Conservation (phyloP, 1,140 invertebrate genomes). For the Drosophila quadrilineata region DNA sequence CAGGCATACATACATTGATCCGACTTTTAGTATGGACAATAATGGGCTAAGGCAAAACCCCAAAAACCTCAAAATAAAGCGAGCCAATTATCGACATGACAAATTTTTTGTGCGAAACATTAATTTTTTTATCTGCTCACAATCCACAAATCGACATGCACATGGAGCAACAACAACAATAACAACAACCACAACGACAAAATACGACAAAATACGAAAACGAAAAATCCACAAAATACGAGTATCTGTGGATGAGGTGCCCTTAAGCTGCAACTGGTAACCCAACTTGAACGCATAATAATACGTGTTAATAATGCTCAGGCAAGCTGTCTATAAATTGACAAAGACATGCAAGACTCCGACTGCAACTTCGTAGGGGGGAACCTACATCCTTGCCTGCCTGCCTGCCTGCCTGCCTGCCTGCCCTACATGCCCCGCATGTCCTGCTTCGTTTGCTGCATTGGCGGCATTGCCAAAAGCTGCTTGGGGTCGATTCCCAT, state of each 20-base stretch:
- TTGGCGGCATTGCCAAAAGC: conserved; percentile 63
- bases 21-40: conserved; percentile 13
- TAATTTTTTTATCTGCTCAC: conserved; percentile 48
- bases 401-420: no score
- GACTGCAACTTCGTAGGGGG: conserved; percentile 14
- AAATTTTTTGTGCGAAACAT: conserved; percentile 66
- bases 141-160: no score
- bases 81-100: conserved; percentile 79
- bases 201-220: no score
- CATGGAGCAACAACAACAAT: neutral
- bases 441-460: conserved; percentile 12
- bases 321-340: conserved; percentile 80
- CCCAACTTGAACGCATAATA: conserved; percentile 59
- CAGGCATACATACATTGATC: no score
- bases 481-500: conserved; percentile 11
- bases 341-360: conserved; percentile 76
- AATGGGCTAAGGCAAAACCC: conserved; percentile 15
- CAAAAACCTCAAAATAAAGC: conserved; percentile 74
- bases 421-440: no score
- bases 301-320: conserved; percentile 80
- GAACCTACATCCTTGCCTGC: neutral
- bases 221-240: conserved; percentile 33
- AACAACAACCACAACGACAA: no score
- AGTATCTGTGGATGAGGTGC: conserved; percentile 19
- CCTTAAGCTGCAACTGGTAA: conserved; percentile 14